Evolutionary conservation across 2,113 vertebrate genomes (phyloP).

Genomic region (Pampusana beccarii): DNA sequence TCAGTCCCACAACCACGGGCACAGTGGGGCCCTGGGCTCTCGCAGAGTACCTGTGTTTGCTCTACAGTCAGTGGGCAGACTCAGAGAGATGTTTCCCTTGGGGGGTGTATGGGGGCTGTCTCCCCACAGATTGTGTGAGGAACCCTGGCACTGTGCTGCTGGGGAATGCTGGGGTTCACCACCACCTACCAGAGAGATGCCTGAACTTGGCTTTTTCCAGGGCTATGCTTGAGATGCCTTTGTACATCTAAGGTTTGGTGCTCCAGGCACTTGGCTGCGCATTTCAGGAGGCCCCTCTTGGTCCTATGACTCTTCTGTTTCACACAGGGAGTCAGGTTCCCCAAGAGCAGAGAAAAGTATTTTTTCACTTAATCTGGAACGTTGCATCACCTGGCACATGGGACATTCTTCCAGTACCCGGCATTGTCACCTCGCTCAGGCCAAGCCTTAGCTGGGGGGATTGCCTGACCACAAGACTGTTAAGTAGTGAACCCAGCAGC

Average conservation of each 20-base stretch:
- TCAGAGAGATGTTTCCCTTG: neutral
- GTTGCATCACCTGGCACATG: neutral
- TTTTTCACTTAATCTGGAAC: neutral
- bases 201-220: neutral
- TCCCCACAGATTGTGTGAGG: accelerated
- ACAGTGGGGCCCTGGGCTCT: neutral
- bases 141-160: neutral
- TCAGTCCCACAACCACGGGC: neutral
- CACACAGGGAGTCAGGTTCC: neutral
- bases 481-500: neutral
- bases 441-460: neutral
- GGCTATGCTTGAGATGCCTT: neutral
- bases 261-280: neutral
- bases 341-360: neutral
- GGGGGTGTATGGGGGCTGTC: accelerated
- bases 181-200: neutral
- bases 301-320: neutral
- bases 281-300: neutral
- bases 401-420: neutral
- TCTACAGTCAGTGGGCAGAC: neutral
- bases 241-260: neutral
- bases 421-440: neutral
- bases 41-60: neutral
- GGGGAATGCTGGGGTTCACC: neutral
- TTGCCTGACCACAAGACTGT: neutral